Evolutionary conservation across 2,888 invertebrate genomes (phyloP), one percentile per base, ranked within the genome.

Genomic region (Leptopilina drosophilae): DNA sequence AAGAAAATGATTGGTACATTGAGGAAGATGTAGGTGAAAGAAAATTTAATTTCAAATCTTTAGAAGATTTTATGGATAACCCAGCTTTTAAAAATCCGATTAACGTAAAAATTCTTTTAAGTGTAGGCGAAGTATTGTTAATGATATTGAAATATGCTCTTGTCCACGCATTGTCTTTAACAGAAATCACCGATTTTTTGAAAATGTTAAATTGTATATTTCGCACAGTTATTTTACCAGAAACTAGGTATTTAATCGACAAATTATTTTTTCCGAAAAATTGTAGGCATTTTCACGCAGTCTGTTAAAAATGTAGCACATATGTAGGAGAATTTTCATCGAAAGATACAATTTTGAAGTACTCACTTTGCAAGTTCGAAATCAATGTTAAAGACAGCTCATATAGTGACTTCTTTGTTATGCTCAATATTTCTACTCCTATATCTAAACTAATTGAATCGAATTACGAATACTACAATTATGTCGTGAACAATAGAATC

Each of bases 161-260:
- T n/a, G 66, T 66, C 3, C 42, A 46, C 15, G 66, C 66, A 11
- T 15, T 66, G 15, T 66, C 66, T 46, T 66, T 46, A 46, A 66
- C 66, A 9, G 42, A 42, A 46, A 66, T 66, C 15, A 15, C 42
- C 46, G 66, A 66, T 66, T 66, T 66, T 15, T 46, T 66, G 2
- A 62, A 20, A 8, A 62, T 62, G 62, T 62, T 62, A 20, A 62
- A 62, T 62, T 62, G 62, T 20, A 62, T 62, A 9, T 62, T 62
- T 62, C 20, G 62, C 5, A 62, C 62, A 62, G 8, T 62, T 62
- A 62, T 62, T 62, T 62, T 62, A 20, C 62, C 62, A 20, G 62
- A 62, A 62, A 62, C 62, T 62, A 62, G 62, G 8, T 62, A 62
- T 62, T 62, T 62, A 62, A 62, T 62, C 20, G 62, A 62, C 62